phyloP scores from a whole-genome alignment of 2,797 vertebrate genomes.

The Paramormyrops hopkinsi region DNA sequence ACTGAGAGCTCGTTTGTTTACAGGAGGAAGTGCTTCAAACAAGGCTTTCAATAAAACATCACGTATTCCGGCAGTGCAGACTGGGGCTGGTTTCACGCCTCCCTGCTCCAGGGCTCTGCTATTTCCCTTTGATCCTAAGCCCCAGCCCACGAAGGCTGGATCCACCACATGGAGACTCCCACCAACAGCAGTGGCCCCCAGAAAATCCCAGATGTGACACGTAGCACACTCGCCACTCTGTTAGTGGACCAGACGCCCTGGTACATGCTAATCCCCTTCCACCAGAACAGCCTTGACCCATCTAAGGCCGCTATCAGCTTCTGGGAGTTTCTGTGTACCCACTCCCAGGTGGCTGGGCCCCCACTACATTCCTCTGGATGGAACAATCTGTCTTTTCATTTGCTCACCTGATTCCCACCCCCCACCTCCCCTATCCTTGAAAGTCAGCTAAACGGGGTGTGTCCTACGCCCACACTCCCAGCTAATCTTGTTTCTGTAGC shows the following conservation, averaged over 20 bases:
- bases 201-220: neutral
- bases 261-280: neutral
- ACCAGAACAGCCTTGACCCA: neutral
- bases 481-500: neutral
- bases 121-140: neutral
- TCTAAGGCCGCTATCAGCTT: neutral
- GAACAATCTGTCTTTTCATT: constrained; percentile 15
- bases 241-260: neutral
- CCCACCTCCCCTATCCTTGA: neutral
- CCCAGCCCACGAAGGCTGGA: neutral
- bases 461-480: neutral
- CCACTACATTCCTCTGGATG: constrained; percentile 8
- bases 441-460: neutral
- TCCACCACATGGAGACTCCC: neutral
- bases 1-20: neutral
- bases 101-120: neutral
- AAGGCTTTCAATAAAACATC: neutral
- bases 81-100: neutral
- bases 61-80: neutral
- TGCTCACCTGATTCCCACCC: constrained; percentile 6
- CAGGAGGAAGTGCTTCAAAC: neutral
- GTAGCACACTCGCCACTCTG: neutral
- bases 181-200: neutral
- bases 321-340: neutral
- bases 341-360: neutral